phyloP scores from a whole-genome alignment of 53 echinoderm and acorn worm genomes.

The Glandiceps talaboti region DNA sequence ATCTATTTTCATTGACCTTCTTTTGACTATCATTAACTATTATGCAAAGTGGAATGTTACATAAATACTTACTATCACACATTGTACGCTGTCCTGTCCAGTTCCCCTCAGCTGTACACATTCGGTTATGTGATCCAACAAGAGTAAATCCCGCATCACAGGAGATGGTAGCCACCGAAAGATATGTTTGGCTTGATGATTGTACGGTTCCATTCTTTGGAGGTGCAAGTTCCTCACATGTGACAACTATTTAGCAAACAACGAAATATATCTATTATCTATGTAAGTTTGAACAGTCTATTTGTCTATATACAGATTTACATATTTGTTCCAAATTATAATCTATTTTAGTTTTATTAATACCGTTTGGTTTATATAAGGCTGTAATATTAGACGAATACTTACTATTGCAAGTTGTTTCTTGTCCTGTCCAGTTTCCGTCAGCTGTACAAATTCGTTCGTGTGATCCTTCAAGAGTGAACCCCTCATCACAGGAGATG shows the following conservation, averaged over 20 bases:
- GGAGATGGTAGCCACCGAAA: neutral
- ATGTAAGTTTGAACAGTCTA: no score
- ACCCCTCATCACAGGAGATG: neutral
- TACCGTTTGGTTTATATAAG: no score
- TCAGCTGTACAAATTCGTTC: neutral
- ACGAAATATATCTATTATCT: no score
- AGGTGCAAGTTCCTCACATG: neutral
- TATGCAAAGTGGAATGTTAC: no score
- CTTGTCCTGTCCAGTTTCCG: neutral
- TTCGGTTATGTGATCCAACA: neutral
- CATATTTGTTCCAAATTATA: no score
- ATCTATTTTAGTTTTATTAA: no score
- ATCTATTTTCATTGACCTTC: no score
- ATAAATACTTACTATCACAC: neutral
- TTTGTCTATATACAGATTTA: no score
- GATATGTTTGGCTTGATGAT: neutral
- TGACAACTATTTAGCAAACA: neutral
- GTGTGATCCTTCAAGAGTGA: neutral
- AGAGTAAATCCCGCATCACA: neutral
- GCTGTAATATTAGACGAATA: no score
- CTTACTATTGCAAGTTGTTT: neutral
- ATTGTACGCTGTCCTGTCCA: neutral
- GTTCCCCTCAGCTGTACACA: neutral
- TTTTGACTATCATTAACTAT: no score
- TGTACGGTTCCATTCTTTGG: neutral